Percentiles rank a stretch among this genome's conserved stretches.
Evolutionary conservation across 2,888 invertebrate genomes (phyloP).

Genomic region (Caenorhabditis parvicauda): DNA sequence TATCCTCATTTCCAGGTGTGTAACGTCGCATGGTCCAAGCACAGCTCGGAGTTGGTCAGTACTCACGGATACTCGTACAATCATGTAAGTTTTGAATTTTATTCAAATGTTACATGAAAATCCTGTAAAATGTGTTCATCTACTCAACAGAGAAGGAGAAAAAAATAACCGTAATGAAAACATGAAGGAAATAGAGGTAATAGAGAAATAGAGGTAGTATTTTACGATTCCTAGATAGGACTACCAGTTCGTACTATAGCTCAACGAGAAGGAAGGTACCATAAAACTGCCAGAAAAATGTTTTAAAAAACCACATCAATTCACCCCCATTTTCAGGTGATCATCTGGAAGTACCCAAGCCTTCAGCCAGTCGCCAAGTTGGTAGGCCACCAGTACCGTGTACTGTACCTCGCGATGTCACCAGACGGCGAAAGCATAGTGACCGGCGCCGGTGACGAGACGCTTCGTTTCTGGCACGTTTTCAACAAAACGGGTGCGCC

Average conservation of each 20-base stretch:
- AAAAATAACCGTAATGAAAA: neutral
- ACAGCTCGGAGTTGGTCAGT: constrained; percentile 90
- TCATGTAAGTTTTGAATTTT: constrained; percentile 68
- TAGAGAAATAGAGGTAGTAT: too few species aligned
- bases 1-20: constrained; percentile 72
- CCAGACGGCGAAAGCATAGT: constrained; percentile 98
- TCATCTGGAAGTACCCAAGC: constrained; percentile 98
- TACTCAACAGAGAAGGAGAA: neutral
- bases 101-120: neutral
- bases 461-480: constrained; percentile 96
- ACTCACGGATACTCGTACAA: constrained; percentile 98
- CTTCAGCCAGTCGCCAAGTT: constrained; percentile 93
- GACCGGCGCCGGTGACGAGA: constrained; percentile 97
- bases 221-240: too few species aligned
- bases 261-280: neutral
- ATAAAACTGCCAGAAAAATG: neutral
- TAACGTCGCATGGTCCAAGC: constrained; percentile 97
- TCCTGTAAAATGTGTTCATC: neutral
- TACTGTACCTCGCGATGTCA: constrained; percentile 90
- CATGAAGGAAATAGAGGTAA: too few species aligned
- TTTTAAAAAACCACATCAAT: too few species aligned
- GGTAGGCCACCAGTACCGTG: constrained; percentile 92
- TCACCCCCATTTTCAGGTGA: constrained; percentile 70
- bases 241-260: neutral
- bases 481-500: constrained; percentile 76